Evolutionary conservation across 1,140 invertebrate genomes (phyloP).

Genomic region (Drosophila burlai): DNA sequence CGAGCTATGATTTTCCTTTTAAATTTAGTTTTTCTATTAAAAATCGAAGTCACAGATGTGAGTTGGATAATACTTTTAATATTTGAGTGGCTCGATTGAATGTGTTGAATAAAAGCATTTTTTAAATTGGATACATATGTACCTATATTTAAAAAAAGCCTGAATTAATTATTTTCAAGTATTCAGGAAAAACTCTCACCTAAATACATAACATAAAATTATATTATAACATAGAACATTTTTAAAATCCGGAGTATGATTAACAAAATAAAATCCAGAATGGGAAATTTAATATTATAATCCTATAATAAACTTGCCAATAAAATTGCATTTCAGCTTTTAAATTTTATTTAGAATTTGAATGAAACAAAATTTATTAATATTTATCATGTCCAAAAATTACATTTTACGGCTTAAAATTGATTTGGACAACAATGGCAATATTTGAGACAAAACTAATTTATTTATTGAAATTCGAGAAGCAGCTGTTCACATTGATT

Average conservation of each 20-base stretch:
- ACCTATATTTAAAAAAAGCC: too few species aligned
- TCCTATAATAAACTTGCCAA: background rate
- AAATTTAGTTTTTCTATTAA: conserved; percentile 56
- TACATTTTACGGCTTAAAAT: background rate
- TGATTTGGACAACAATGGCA: background rate
- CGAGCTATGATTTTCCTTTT: conserved; percentile 4
- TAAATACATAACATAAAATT: too few species aligned
- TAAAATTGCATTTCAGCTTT: background rate
- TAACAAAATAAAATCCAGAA: too few species aligned
- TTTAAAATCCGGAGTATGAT: too few species aligned
- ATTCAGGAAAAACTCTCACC: too few species aligned
- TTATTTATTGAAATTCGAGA: conserved; percentile 37
- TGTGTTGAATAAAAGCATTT: background rate
- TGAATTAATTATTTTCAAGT: too few species aligned
- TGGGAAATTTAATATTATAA: too few species aligned
- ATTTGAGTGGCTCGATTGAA: background rate
- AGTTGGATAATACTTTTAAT: conserved; percentile 34
- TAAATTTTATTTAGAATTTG: background rate
- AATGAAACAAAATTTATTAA: background rate
- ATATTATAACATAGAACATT: too few species aligned
- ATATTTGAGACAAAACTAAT: conserved; percentile 22
- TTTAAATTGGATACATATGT: background rate
- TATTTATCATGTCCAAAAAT: background rate
- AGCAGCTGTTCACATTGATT: conserved; percentile 41
- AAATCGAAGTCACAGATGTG: conserved; percentile 30